Conservation (phyloP, 2,113 vertebrate species). For the Solea solea region DNA sequence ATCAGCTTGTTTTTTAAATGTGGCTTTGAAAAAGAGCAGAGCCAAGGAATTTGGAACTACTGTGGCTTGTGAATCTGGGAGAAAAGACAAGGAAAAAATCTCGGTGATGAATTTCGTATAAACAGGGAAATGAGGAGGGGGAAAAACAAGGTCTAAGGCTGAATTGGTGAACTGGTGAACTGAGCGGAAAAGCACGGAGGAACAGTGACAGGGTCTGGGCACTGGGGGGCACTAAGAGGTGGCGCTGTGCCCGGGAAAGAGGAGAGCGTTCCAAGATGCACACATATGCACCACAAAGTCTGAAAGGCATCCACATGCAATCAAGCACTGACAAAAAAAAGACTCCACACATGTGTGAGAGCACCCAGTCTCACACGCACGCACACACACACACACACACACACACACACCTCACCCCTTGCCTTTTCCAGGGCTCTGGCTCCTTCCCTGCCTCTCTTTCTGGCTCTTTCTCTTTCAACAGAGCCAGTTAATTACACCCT, state of each 20-base stretch:
- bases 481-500: conserved; percentile 88
- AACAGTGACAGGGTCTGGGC: conserved; percentile 76
- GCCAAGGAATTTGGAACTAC: conserved; percentile 80
- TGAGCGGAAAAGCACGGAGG: conserved; percentile 48
- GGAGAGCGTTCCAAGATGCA: conserved; percentile 54
- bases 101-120: conserved; percentile 76
- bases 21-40: conserved; percentile 78
- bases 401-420: conserved; percentile 64
- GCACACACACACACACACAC: conserved; percentile 25
- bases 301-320: conserved; percentile 64
- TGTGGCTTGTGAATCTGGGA: conserved; percentile 77
- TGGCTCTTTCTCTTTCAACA: conserved; percentile 85
- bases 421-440: conserved; percentile 69
- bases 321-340: conserved; percentile 59
- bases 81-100: conserved; percentile 70
- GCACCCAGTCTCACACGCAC: conserved; percentile 44
- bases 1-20: conserved; percentile 79
- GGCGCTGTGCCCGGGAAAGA: conserved; percentile 67
- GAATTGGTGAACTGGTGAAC: conserved; percentile 70
- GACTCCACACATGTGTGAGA: conserved; percentile 57
- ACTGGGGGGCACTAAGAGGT: conserved; percentile 81
- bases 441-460: conserved; percentile 77
- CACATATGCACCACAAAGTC: conserved; percentile 54
- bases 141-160: conserved; percentile 45
- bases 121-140: conserved; percentile 60